Base-by-base conservation (phyloP, 2,888 invertebrate species). In the Ophraella communa region DNA sequence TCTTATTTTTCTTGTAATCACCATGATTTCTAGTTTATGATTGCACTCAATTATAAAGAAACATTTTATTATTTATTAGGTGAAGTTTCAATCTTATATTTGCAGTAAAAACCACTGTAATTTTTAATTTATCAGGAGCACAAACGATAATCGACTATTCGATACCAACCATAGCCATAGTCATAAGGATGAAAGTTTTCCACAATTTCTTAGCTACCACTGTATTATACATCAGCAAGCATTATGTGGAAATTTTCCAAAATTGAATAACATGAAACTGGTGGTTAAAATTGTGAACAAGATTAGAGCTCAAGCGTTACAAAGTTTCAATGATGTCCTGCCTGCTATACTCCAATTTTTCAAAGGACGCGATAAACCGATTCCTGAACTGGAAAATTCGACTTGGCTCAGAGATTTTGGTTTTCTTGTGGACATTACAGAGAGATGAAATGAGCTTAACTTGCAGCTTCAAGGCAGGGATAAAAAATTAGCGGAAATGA, bases 281-380 rank as follows among this genome's bases (percentile, higher is more conserved):
- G 8, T 30, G 2, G 8, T 10, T 2, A 30, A 30, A 30, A 30
- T 30, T 30, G 8, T 47, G 8, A 47, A 47, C 47, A 47, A 21
- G 3, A 18, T 47, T 47, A 21, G 4, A 30, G 24, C 24, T 30
- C 51, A 27, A 51, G 27, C 17, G 14, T 30, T 30, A 30, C 27
- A 30, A 30, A 30, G 27, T 2, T 10, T 30, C 7, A 10, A 10
- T 10, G 10, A 30, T 10, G 4, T 10, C 27, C 10, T 30, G 7
- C 8, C 27, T 10, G 27, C 7, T 30, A 10, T 10, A 30, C 2
- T 30, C 10, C 10, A 7, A 52, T 24, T 52, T 52, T 52, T 52
- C 24, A 52, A 52, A 52, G 27, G 27, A 53, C 33, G 53, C 53
- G 30, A 53, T 53, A 33, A 53, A 53, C 53, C 53, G 53, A 53